Base-by-base conservation (phyloP, 1,140 invertebrate genomes). In the Diabrotica virgifera region DNA sequence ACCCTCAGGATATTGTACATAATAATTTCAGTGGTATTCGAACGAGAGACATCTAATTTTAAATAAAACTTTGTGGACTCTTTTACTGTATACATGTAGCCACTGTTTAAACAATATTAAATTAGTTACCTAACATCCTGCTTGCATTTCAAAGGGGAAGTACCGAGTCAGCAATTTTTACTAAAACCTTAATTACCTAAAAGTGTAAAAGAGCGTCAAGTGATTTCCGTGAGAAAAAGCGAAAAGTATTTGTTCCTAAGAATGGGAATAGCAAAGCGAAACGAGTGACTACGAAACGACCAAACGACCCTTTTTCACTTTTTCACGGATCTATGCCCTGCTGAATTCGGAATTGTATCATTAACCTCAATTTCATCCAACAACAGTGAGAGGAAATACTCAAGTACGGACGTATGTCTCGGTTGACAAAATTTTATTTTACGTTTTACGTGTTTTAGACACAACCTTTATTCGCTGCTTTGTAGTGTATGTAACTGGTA, bases 361-460 rank as follows among this genome's bases (percentile, higher is more conserved):
- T 46, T 46, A 46, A 46, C 40, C 40, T 46, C 40, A 46, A 46
- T 46, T 46, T 46, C 40, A 46, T 46, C 40, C 40, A 46, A 46
- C 40, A 46, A 46, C 40, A 46, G 40, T 6, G n/a, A 46, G 40
- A 46, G 40, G 40, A 46, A 46, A 46, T 46, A 46, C 40, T 46
- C 40, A 46, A 46, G 40, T 46, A 46, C 40, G n/a, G n/a, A 46
- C 40, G 40, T 24, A 24, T 24, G 24, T 46, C 40, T 46, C 40
- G 40, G 40, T 46, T 46, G 40, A 46, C 40, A n/a, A 46, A 46
- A 46, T 46, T 46, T 46, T 46, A n/a, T 46, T 46, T 46, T 46
- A 24, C 24, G 40, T 46, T 46, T 46, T 46, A 46, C 40, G 40
- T 46, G n/a, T 46, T 46, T 46, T 46, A 46, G 8, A 46, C n/a